Percentiles rank a stretch among this genome's conserved stretches.
phyloP scores from a whole-genome alignment of 2,113 vertebrate genomes.

The Arizona elegans region DNA sequence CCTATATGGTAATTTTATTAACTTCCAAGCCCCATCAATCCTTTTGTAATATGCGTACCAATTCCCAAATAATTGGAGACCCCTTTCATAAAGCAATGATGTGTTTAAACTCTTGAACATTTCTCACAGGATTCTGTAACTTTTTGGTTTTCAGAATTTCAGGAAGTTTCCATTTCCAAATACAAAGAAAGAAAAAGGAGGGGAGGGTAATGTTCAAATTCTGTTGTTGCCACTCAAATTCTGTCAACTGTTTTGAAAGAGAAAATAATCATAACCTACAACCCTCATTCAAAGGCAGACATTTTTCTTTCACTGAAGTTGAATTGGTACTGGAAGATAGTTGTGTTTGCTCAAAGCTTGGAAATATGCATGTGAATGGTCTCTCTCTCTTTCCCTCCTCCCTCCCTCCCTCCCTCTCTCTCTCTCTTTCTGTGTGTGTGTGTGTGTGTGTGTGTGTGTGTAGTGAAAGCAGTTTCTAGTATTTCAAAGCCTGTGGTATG shows the following conservation, averaged over 20 bases:
- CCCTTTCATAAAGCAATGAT: background rate
- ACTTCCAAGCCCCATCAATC: background rate
- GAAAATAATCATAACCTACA: background rate
- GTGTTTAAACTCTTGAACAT: background rate
- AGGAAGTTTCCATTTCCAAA: background rate
- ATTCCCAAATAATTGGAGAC: background rate
- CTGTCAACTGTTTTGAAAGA: background rate
- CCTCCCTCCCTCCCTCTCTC: too few relatives aligned
- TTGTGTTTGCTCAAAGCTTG: conserved; percentile 63
- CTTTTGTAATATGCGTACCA: background rate
- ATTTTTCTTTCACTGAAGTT: conserved; percentile 42
- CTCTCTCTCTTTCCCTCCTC: background rate
- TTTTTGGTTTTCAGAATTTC: background rate
- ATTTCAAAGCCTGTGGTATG: conserved; percentile 67
- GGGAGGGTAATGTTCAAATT: background rate
- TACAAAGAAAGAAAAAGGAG: background rate
- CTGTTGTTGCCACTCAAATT: background rate
- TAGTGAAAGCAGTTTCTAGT: conserved; percentile 60
- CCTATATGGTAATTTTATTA: background rate
- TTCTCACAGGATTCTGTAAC: background rate
- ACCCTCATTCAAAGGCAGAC: conserved; percentile 44
- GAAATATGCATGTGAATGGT: background rate
- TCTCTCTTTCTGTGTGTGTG: conserved; percentile 23
- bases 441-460: conserved; percentile 43
- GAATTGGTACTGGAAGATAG: conserved; percentile 53